Conservation (phyloP, 1,140 invertebrate species). For the Periplaneta americana region DNA sequence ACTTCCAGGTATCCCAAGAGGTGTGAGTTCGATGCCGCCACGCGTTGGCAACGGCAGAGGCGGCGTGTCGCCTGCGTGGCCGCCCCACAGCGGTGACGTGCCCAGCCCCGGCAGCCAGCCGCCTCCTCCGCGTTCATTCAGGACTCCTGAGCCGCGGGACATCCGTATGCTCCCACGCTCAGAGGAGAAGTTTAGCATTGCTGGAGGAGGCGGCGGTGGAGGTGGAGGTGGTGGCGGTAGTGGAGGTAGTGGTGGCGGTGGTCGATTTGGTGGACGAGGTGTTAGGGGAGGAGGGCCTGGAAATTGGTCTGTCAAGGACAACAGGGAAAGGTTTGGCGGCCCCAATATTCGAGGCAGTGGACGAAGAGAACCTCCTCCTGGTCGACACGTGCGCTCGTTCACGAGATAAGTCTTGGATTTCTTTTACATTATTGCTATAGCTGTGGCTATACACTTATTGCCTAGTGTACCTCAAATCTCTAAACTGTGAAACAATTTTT, state of each 20-base stretch:
- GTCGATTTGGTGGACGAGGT: background rate
- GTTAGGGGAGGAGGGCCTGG: background rate
- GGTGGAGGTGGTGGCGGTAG: background rate
- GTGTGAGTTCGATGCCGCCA: constrained; percentile 9
- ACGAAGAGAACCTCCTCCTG: constrained; percentile 5
- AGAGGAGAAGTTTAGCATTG: constrained; percentile 3
- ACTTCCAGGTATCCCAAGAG: constrained; percentile 3
- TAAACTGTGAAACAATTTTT: background rate
- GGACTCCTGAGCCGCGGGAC: constrained; percentile 10
- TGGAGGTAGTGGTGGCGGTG: background rate
- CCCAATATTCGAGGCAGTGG: constrained; percentile 4
- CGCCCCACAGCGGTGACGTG: constrained; percentile 3
- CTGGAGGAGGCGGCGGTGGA: background rate
- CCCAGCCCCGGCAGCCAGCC: background rate
- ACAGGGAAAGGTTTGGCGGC: constrained; percentile 7
- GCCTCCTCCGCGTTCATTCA: constrained; percentile 6
- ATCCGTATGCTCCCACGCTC: constrained; percentile 9
- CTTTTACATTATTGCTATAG: background rate
- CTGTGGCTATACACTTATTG: background rate
- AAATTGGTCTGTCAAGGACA: constrained; percentile 10
- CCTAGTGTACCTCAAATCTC: background rate
- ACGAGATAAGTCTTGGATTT: constrained; percentile 7
- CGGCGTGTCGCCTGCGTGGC: constrained; percentile 2
- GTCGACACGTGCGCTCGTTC: constrained; percentile 7
- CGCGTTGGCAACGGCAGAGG: background rate